Percentiles rank a stretch among this genome's conserved stretches.
Evolutionary conservation across 2,113 vertebrate genomes (phyloP).

Genomic region (Cavia porcellus): DNA sequence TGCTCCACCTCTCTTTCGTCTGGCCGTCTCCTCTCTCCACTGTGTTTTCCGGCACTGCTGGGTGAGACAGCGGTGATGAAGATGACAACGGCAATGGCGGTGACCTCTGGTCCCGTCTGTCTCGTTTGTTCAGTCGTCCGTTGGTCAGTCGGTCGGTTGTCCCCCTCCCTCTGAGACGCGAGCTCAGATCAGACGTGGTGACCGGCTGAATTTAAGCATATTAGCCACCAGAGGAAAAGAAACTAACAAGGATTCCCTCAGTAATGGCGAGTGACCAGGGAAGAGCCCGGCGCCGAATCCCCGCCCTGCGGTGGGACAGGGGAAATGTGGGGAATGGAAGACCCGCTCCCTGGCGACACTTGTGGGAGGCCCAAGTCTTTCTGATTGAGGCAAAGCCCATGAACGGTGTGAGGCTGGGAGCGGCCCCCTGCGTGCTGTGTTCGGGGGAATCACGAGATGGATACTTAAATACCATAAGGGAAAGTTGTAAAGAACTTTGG

Average conservation of each 20-base stretch:
- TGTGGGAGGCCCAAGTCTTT: neutral
- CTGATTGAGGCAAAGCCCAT: neutral
- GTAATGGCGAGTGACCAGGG: slow-evolving; percentile 22
- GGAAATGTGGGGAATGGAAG: too few relatives aligned
- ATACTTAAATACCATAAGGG: neutral
- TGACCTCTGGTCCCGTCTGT: too few relatives aligned
- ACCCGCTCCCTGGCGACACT: too few relatives aligned
- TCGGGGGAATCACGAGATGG: neutral
- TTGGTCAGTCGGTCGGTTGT: too few relatives aligned
- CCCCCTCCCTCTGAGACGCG: neutral
- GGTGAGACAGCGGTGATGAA: too few relatives aligned
- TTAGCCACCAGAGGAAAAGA: slow-evolving; percentile 64
- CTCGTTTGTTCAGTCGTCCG: too few relatives aligned
- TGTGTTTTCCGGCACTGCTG: too few relatives aligned
- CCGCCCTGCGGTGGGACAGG: too few relatives aligned
- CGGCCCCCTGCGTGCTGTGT: neutral
- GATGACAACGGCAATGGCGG: too few relatives aligned
- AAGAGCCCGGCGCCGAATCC: neutral
- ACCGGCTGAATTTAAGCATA: slow-evolving; percentile 56
- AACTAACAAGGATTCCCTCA: neutral
- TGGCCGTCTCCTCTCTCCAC: too few relatives aligned
- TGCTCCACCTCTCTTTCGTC: too few relatives aligned
- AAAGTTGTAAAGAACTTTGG: neutral
- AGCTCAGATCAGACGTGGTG: neutral
- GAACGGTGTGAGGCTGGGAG: neutral